Evolutionary conservation across 2,113 vertebrate genomes (phyloP).

Genomic region (Eonycteris spelaea): DNA sequence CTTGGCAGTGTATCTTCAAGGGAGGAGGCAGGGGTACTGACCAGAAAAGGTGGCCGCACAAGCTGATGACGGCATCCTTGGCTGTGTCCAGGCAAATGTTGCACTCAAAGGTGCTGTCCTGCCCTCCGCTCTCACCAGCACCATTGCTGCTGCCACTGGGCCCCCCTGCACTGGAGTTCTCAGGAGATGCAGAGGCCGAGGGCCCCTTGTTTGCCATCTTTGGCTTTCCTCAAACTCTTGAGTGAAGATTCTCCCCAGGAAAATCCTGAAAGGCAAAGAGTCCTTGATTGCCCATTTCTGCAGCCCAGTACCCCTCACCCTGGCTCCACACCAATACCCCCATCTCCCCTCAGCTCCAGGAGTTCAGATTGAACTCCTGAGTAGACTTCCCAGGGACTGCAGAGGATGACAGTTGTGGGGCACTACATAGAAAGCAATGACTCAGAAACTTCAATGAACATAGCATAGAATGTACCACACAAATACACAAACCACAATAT

Average conservation of each 20-base stretch:
- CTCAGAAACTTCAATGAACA: not conserved
- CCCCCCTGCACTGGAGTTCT: slow-evolving; percentile 85
- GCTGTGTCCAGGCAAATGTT: slow-evolving; percentile 99
- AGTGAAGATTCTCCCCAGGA: slow-evolving; percentile 39
- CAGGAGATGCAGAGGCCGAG: slow-evolving; percentile 82
- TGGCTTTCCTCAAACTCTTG: slow-evolving; percentile 39
- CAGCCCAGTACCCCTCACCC: not conserved
- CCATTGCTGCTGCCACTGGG: slow-evolving; percentile 86
- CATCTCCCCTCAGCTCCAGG: not conserved
- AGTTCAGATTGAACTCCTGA: not conserved
- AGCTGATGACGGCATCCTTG: slow-evolving; percentile 98
- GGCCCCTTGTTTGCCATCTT: slow-evolving; percentile 92
- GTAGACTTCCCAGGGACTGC: not conserved
- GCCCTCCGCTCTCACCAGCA: slow-evolving; percentile 85
- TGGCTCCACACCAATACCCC: not conserved
- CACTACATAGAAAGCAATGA: not conserved
- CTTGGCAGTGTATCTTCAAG: not conserved
- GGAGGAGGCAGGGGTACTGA: slow-evolving; percentile 68
- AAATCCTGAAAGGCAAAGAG: slow-evolving; percentile 70
- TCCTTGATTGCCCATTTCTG: not conserved
- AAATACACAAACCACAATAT: not conserved
- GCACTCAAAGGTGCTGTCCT: slow-evolving; percentile 98
- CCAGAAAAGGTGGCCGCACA: slow-evolving; percentile 99
- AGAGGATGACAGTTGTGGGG: not conserved
- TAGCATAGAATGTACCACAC: not conserved